Base-by-base conservation (phyloP, 2,888 invertebrate species). In the Tupiocoris notatus region DNA sequence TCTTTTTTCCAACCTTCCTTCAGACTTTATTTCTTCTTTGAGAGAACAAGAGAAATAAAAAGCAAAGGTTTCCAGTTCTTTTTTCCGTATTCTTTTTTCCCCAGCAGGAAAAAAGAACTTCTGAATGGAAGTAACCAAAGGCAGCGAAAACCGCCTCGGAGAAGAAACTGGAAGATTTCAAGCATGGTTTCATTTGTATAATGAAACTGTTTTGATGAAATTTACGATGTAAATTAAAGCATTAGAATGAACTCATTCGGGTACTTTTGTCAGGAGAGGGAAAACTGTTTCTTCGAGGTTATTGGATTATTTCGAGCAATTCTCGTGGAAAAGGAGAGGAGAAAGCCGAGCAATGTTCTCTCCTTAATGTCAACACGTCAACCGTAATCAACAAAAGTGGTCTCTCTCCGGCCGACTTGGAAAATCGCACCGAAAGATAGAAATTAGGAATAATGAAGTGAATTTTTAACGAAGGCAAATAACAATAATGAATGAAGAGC, bases 221-320 rank as follows among this genome's bases (percentile, higher is more conserved):
- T 70, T 70, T 70, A 70, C 70, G 70, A 70, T 70, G 70, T 70
- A 70, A 70, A 70, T 70, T 70, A 70, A 70, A 70, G 70, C 70
- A 70, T 70, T 70, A 70, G 70, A 70, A 70, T 70, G 70, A 70
- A 59, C 70, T 70, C 59, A 70, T 70, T 70, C 25, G 70, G 70
- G 25, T 25, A 24, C 23, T 17, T 57, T 24, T 70, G 68, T n/a
- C 39, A 21, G 20, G 67, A 57, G 67, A 12, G 70, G 24, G 23
- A 70, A 59, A 58, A 58, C 39, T 24, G 57, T 70, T 70, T 70
- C 70, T 17, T 17, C 61, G 17, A n/a, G 70, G 70, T 70, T 70
- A 70, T 70, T 70, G 70, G 70, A 70, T 70, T 70, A 70, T 70
- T 70, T 70, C 18, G 58, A 70, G 70, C 59, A 59, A 70, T 70